These are phyloP conservation scores for Leptocoma aspasia DNA, from an alignment of 2,113 vertebrate species.

Conservation along the genomic window DNA sequence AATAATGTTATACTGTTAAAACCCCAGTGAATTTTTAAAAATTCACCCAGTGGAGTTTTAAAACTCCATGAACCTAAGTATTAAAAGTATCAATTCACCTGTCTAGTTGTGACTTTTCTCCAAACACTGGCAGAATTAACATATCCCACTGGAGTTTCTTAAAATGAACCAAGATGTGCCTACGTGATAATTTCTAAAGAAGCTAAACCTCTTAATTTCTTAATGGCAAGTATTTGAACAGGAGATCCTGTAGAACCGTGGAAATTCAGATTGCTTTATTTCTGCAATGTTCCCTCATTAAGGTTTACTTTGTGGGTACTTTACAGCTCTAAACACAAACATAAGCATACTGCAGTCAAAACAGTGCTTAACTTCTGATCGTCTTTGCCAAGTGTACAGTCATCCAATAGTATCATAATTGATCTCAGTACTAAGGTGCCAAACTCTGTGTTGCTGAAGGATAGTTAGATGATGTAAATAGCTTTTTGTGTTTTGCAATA, in stretches of 20 bases:
- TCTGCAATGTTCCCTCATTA: slow-evolving; percentile 1
- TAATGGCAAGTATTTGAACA: not conserved
- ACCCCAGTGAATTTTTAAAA: not conserved
- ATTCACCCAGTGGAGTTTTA: not conserved
- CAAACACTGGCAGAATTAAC: not conserved
- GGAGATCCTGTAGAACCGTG: not conserved
- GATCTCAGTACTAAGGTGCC: slow-evolving; percentile 20
- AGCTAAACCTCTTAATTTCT: not conserved
- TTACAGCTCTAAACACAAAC: slow-evolving; percentile 11
- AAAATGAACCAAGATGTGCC: not conserved
- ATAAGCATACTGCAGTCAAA: slow-evolving; percentile 17
- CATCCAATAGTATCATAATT: slow-evolving; percentile 18
- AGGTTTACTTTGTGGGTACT: not conserved
- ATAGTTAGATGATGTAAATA: slow-evolving; percentile 79
- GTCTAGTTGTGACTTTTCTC: not conserved
- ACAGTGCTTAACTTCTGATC: slow-evolving; percentile 35
- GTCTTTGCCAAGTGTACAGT: slow-evolving; percentile 23
- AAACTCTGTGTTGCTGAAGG: slow-evolving; percentile 56
- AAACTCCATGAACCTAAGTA: not conserved
- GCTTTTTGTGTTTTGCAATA: slow-evolving; percentile 74
- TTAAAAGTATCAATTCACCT: not conserved
- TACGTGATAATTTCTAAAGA: not conserved
- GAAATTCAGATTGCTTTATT: not conserved
- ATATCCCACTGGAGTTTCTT: not conserved
- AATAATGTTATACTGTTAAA: not conserved